Evolutionary conservation across 2,797 vertebrate species (phyloP), one percentile per base, ranked within the genome.

Genomic region (Leptoclinus maculatus): DNA sequence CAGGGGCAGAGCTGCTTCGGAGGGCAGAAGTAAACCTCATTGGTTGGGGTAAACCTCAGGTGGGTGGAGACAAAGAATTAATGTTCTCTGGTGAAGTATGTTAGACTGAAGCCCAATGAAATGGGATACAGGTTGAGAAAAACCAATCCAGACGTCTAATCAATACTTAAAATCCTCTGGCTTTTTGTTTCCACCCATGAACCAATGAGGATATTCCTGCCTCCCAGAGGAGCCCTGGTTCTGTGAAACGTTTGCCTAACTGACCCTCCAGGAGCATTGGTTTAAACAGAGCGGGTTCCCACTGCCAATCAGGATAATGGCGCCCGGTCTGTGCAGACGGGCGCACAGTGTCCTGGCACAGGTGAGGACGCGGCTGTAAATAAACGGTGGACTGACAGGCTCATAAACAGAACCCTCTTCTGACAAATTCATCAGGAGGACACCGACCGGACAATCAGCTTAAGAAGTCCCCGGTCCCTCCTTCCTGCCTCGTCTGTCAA

Each of bases 401-500:
- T 87, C 83, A 21, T 93, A 92, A 94, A 93, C 86, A 84, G 83
- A 83, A 9, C 77, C 71, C 74, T 45, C 85, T 69, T 76, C 76
- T 80, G 85, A 90, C 86, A 78, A 66, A 87, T 86, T 53, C 82
- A 77, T 83, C 74, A 47, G 85, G 90, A 91, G 91, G 90, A 83
- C 83, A 81, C 84, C 13, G 78, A 82, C 74, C 41, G 85, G 87
- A 93, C 91, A 93, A 96, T 96, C 89, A 88, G 92, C 92, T 87
- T 92, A 93, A 93, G 90, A 84, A 89, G 90, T 78, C 85, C 76
- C 90, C 7, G 66, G 80, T 91, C 87, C 93, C 95, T 95, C 95
- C 96, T 96, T 95, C 95, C 93, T 94, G 93, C 90, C 90, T 92
- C 86, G 94, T 87, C 88, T 32, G 75, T 82, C 95, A 92, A 95